phyloP scores from a whole-genome alignment of 2,888 invertebrate species.

The Trichopoda pennipes region DNA sequence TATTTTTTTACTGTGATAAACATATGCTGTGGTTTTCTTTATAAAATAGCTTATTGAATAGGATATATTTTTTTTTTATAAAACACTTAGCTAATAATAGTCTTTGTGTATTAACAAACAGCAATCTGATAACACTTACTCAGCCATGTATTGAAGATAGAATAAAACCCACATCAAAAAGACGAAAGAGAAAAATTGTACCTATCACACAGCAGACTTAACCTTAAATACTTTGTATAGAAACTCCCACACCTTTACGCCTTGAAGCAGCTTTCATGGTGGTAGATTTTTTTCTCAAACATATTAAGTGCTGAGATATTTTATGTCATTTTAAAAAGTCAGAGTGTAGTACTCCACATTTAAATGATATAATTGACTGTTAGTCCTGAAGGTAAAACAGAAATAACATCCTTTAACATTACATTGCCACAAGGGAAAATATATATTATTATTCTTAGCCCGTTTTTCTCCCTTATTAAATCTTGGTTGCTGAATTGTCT shows the following conservation, averaged over 20 bases:
- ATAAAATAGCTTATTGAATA: neutral
- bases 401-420: neutral
- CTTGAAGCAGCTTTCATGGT: neutral
- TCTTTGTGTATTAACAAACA: constrained; percentile 39
- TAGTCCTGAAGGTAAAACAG: constrained; percentile 58
- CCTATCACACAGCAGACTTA: constrained; percentile 3
- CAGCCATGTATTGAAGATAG: neutral
- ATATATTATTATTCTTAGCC: constrained; percentile 16
- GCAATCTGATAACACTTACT: constrained; percentile 47
- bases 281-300: neutral
- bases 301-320: constrained; percentile 19
- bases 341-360: constrained; percentile 57
- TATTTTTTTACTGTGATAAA: too few relatives aligned
- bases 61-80: too few relatives aligned
- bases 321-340: constrained; percentile 7
- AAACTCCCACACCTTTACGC: neutral
- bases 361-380: constrained; percentile 71
- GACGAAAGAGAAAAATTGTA: neutral
- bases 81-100: neutral
- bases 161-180: neutral
- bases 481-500: too few relatives aligned
- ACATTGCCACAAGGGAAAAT: constrained; percentile 6
- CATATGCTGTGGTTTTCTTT: neutral
- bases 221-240: constrained; percentile 38
- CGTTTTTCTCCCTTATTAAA: neutral